Conservation (phyloP, 2,888 invertebrate species). For the Cataglyphis livida region DNA sequence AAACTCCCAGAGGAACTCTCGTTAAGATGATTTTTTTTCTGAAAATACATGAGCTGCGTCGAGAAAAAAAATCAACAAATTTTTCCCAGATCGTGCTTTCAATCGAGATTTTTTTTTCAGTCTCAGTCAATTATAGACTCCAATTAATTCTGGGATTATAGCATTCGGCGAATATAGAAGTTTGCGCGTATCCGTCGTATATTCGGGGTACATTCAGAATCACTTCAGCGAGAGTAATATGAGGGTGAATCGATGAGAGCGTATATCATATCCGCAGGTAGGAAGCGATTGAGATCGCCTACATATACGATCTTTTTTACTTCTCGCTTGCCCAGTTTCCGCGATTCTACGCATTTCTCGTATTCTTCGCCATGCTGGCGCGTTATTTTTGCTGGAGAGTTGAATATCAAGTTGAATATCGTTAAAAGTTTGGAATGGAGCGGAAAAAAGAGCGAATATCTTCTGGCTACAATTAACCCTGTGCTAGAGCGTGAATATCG, state of each 20-base stretch:
- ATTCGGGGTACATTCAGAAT: background rate
- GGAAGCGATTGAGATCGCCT: constrained; percentile 13
- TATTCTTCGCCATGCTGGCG: constrained; percentile 11
- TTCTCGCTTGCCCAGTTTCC: constrained; percentile 15
- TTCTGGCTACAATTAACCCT: constrained; percentile 44
- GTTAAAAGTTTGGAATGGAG: constrained; percentile 48
- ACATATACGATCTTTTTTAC: constrained; percentile 42
- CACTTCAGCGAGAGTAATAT: constrained; percentile 2
- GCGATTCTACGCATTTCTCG: background rate
- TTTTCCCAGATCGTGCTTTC: background rate
- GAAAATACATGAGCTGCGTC: background rate
- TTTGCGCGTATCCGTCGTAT: background rate
- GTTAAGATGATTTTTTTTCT: constrained; percentile 10
- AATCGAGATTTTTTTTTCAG: constrained; percentile 15
- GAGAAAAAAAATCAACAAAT: background rate
- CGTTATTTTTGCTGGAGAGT: constrained; percentile 20
- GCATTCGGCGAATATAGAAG: constrained; percentile 5
- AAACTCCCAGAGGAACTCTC: constrained; percentile 13
- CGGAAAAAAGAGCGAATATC: constrained; percentile 8
- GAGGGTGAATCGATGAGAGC: background rate
- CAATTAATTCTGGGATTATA: constrained; percentile 16
- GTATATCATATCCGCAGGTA: constrained; percentile 14
- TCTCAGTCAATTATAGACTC: constrained; percentile 22
- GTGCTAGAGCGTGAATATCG: background rate
- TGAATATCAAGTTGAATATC: constrained; percentile 37